phyloP scores from a whole-genome alignment of 2,797 vertebrate species.

The Oreonectes daqikongensis region DNA sequence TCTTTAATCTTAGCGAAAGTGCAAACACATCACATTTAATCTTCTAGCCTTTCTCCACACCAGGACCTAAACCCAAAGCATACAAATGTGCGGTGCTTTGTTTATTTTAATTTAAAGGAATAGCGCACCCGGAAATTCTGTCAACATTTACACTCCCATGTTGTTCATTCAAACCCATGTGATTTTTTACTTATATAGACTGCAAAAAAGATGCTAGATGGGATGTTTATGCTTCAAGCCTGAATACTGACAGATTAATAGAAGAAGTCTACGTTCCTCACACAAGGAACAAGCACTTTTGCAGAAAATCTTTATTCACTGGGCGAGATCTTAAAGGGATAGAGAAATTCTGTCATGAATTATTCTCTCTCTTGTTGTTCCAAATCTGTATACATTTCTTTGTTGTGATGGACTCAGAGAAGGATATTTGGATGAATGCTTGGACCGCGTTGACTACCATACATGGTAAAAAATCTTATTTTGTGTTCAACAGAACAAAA shows the following conservation, averaged over 20 bases:
- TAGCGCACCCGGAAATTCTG: background rate
- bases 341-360: no score
- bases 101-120: slow-evolving; percentile 5
- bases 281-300: background rate
- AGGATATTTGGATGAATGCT: no score
- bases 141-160: background rate
- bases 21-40: slow-evolving; percentile 39
- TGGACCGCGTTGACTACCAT: no score
- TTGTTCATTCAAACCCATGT: background rate
- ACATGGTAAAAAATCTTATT: no score
- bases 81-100: slow-evolving; percentile 49
- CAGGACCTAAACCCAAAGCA: slow-evolving; percentile 16
- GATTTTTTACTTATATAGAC: background rate
- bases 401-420: no score
- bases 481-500: no score
- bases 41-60: slow-evolving; percentile 7
- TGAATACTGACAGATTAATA: no score
- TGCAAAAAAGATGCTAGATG: background rate
- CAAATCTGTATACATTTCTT: no score
- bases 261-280: background rate
- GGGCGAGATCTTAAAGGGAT: no score
- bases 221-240: background rate
- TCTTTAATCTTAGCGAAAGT: slow-evolving; percentile 51
- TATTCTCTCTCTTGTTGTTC: no score
- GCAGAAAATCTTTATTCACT: no score